Percentiles rank a stretch among this genome's conserved stretches.
Evolutionary conservation across 2,888 invertebrate species (phyloP).

Genomic region (Osmoderma eremita): DNA sequence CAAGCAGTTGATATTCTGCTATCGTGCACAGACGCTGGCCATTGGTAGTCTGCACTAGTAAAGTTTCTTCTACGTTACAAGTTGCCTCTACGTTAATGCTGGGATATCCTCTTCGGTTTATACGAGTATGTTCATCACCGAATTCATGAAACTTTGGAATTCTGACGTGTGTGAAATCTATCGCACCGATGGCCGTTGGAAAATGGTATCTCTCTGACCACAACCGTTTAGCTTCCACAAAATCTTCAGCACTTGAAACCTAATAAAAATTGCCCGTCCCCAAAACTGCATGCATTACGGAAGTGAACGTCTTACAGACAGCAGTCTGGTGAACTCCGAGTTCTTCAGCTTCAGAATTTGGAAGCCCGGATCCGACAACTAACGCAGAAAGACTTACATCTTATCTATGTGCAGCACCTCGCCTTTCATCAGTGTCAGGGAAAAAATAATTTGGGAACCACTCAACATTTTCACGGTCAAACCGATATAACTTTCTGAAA

Average conservation of each 20-base stretch:
- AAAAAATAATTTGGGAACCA: conserved; percentile 31
- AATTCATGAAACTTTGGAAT: conserved; percentile 17
- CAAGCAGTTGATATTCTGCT: too few relatives aligned
- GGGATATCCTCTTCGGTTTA: conserved; percentile 8
- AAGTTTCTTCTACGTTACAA: not conserved
- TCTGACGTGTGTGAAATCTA: conserved; percentile 15
- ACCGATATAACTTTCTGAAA: conserved; percentile 33
- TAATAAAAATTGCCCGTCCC: conserved; percentile 32
- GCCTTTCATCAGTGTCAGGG: conserved; percentile 25
- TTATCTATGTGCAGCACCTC: conserved; percentile 37
- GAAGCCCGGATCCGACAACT: conserved; percentile 26
- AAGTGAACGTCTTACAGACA: conserved; percentile 31
- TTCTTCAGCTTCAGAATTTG: conserved; percentile 24
- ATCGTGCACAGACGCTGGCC: too few relatives aligned
- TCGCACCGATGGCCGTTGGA: too few relatives aligned
- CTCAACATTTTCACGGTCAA: conserved; percentile 30
- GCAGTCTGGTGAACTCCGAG: conserved; percentile 30
- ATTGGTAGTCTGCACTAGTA: too few relatives aligned
- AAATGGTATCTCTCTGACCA: conserved; percentile 3
- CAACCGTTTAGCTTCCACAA: too few relatives aligned
- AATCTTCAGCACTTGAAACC: conserved; percentile 32
- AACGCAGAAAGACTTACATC: conserved; percentile 37
- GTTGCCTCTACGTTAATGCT: not conserved
- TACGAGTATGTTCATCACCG: conserved; percentile 12
- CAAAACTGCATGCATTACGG: conserved; percentile 36